phyloP scores from a whole-genome alignment of 2,113 vertebrate species.

The Phycodurus eques region DNA sequence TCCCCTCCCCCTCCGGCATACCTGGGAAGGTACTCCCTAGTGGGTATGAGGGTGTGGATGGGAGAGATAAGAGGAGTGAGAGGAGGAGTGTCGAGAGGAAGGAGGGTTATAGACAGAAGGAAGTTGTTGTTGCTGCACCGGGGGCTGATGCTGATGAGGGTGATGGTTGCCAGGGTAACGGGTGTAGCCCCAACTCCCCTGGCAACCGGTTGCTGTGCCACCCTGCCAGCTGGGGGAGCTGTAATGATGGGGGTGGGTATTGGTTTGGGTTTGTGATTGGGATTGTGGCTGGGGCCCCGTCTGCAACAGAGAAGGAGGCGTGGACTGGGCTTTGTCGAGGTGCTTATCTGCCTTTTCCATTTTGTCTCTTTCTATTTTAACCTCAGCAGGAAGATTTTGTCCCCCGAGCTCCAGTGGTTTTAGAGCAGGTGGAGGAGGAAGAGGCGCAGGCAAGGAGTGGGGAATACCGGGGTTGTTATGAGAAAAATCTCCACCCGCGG shows the following conservation, averaged over 20 bases:
- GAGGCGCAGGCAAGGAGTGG: constrained; percentile 73
- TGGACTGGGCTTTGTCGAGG: constrained; percentile 64
- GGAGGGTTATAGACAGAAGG: constrained; percentile 79
- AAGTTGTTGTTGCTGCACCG: constrained; percentile 78
- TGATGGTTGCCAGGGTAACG: constrained; percentile 78
- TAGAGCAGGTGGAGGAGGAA: constrained; percentile 89
- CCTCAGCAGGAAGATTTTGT: constrained; percentile 69
- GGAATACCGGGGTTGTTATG: constrained; percentile 68
- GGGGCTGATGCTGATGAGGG: constrained; percentile 73
- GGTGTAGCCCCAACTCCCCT: constrained; percentile 75
- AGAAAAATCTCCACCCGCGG: constrained; percentile 70
- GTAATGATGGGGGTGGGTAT: constrained; percentile 72
- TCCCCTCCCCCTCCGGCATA: constrained; percentile 70
- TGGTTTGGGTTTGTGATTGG: constrained; percentile 65
- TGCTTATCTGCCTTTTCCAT: constrained; percentile 78
- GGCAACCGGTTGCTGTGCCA: constrained; percentile 64
- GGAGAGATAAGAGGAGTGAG: constrained; percentile 74
- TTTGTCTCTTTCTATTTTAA: constrained; percentile 80
- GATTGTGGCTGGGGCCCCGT: constrained; percentile 62
- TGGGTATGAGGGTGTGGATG: constrained; percentile 74
- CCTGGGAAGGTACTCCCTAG: constrained; percentile 78
- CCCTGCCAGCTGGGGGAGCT: constrained; percentile 77
- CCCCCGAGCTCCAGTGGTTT: constrained; percentile 81
- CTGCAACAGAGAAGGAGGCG: constrained; percentile 72
- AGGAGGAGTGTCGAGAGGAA: constrained; percentile 72